Evolutionary conservation across 2,113 vertebrate species (phyloP).

Genomic region (Scatophagus argus): DNA sequence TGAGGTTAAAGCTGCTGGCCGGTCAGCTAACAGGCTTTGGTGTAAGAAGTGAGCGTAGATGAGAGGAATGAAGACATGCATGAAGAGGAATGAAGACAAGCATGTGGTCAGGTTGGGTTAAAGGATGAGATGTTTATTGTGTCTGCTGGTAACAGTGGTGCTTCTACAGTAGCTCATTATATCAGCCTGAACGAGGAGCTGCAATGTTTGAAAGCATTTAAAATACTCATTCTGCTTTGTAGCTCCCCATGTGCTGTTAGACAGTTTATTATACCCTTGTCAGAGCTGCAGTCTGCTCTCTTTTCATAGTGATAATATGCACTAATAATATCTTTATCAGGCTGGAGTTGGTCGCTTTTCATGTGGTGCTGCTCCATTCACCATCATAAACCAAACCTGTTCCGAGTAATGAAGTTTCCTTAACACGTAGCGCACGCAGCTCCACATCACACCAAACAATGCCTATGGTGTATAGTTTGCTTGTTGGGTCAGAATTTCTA

Average conservation of each 20-base stretch:
- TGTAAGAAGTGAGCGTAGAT: neutral
- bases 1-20: constrained; percentile 8
- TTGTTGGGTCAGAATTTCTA: too few species aligned
- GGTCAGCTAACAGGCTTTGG: constrained; percentile 15
- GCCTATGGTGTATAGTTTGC: neutral
- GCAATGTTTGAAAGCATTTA: neutral
- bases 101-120: neutral
- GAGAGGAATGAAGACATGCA: constrained; percentile 1
- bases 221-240: neutral
- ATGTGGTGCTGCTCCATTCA: neutral
- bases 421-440: neutral
- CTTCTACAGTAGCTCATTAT: neutral
- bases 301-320: neutral
- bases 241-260: neutral
- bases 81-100: constrained; percentile 4
- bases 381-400: neutral
- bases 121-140: neutral
- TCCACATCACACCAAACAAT: neutral
- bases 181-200: neutral
- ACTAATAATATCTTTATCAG: neutral
- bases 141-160: neutral
- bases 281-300: neutral
- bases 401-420: neutral
- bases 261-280: neutral
- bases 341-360: neutral